Evolutionary conservation across 2,113 vertebrate genomes (phyloP).

Genomic region (human): GRCh38 chr7:85038501-85039000

Average conservation of each 20-base stretch:
- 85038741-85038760: neutral
- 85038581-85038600: constrained; percentile 16
- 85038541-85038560: constrained; percentile 58
- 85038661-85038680: constrained; percentile 60
- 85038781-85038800: neutral
- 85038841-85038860: neutral
- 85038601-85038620: constrained; percentile 8
- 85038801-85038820: neutral
- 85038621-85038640: constrained; percentile 31
- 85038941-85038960: neutral
- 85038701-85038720: neutral
- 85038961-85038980: neutral
- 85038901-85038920: neutral
- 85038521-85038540: constrained; percentile 17
- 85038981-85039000: constrained; percentile 1
- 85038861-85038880: neutral
- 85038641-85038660: neutral
- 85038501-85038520: neutral
- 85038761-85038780: neutral
- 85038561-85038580: constrained; percentile 59
- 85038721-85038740: neutral
- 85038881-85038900: neutral
- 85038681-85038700: constrained; percentile 19
- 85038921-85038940: neutral
- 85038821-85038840: neutral